These are phyloP conservation scores for Saimiri boliviensis DNA, from an alignment of 2,113 vertebrate genomes.

Conservation along the genomic window DNA sequence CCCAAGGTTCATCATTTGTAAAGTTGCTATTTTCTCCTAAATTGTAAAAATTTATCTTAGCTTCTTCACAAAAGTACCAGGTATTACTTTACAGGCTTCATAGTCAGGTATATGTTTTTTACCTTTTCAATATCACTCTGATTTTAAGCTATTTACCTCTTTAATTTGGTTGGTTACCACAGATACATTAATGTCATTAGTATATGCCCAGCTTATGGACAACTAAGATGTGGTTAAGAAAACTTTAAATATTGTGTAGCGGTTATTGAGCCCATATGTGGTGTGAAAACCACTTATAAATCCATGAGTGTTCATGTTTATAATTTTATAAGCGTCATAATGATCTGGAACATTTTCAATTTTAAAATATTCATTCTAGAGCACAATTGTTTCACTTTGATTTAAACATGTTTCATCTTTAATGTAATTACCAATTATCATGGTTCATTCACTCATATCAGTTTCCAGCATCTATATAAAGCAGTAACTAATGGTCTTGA, in stretches of 20 bases:
- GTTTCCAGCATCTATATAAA: not conserved
- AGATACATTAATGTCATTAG: not conserved
- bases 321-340: not conserved
- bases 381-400: not conserved
- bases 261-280: not conserved
- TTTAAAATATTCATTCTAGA: not conserved
- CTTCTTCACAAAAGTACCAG: not conserved
- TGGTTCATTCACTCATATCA: not conserved
- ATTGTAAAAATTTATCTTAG: not conserved
- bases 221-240: not conserved
- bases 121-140: not conserved
- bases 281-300: constrained; percentile 13
- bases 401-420: not conserved
- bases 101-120: not conserved
- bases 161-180: not conserved
- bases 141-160: not conserved
- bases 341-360: not conserved
- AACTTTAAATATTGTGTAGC: not conserved
- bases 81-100: not conserved
- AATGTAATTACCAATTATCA: not conserved
- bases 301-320: not conserved
- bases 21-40: not conserved
- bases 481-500: not conserved
- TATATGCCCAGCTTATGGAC: not conserved
- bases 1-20: not conserved